Evolutionary conservation across 2,888 invertebrate species (phyloP), one percentile per base, ranked within the genome.

Genomic region (Pristionchus mayeri): DNA sequence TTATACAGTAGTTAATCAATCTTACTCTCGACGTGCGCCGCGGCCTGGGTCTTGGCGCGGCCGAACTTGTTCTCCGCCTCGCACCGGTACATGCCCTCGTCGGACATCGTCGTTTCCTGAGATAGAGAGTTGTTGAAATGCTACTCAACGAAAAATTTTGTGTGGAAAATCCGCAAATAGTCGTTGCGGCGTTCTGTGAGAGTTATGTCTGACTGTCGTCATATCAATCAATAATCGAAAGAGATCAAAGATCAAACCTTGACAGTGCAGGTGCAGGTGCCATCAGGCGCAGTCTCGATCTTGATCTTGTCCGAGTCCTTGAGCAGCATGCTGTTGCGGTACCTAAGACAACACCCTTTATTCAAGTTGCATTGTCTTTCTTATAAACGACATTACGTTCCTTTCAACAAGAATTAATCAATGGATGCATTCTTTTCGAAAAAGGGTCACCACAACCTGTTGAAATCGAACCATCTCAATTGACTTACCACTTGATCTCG

Each of bases 401-500:
- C n/a, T n/a, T n/a, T n/a, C n/a, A n/a, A n/a, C n/a, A n/a, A n/a
- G n/a, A n/a, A n/a, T n/a, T n/a, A n/a, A n/a, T n/a, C n/a, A n/a
- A n/a, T n/a, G n/a, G 40, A 13, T 44, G 13, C n/a, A 40, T 16
- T 67, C 6, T 40, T 76, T 11, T 76, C 13, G 44, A 21, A n/a
- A n/a, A n/a, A n/a, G n/a, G n/a, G n/a, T 16, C 52, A 52, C 13
- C 52, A 16, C 13, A 16, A 16, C 18, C 52, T 16, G 44, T 44
- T 44, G 44, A 44, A 44, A 44, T 11, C 63, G 13, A 63, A 4
- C 63, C 30, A 27, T 3, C 27, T 30, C 27, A 16, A 13, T 27
- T 27, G 7, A 37, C 52, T 71, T 3, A 84, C 97, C 98, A 98
- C 93, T 96, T 97, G 89, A 98, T 95, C 88, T 97, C 96, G 0